These are phyloP conservation scores for Macrotus californicus DNA, from an alignment of 2,113 vertebrate species.

Conservation along the genomic window DNA sequence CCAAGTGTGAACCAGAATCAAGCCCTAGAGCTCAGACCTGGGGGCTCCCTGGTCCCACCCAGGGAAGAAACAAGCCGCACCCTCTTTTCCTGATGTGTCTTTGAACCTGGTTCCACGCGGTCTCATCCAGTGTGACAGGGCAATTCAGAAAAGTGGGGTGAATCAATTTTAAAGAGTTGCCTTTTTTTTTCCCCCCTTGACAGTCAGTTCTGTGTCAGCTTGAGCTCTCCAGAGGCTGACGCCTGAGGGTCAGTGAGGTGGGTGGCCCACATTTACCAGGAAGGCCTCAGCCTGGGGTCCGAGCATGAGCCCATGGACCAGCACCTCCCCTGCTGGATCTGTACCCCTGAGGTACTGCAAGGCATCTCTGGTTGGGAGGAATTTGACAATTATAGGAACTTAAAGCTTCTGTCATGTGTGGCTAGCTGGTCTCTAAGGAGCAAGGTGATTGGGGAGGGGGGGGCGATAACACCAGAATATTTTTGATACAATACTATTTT, in stretches of 20 bases:
- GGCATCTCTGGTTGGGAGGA: not conserved
- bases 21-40: not conserved
- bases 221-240: not conserved
- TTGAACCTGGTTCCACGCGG: not conserved
- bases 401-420: not conserved
- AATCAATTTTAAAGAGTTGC: not conserved
- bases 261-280: rapidly evolving
- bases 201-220: not conserved
- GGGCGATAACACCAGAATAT: not conserved
- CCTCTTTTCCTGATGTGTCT: not conserved
- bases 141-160: not conserved
- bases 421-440: not conserved
- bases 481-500: not conserved
- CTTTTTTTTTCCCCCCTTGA: not conserved
- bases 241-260: rapidly evolving
- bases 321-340: not conserved
- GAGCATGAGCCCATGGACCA: rapidly evolving
- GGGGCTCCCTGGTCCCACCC: no score
- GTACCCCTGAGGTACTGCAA: not conserved
- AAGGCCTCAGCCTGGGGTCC: not conserved
- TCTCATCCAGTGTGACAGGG: not conserved
- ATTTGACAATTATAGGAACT: not conserved
- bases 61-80: rapidly evolving
- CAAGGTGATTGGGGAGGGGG: not conserved
- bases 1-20: not conserved